Evolutionary conservation across 2,113 vertebrate species (phyloP).

Genomic region (Misgurnus anguillicaudatus): DNA sequence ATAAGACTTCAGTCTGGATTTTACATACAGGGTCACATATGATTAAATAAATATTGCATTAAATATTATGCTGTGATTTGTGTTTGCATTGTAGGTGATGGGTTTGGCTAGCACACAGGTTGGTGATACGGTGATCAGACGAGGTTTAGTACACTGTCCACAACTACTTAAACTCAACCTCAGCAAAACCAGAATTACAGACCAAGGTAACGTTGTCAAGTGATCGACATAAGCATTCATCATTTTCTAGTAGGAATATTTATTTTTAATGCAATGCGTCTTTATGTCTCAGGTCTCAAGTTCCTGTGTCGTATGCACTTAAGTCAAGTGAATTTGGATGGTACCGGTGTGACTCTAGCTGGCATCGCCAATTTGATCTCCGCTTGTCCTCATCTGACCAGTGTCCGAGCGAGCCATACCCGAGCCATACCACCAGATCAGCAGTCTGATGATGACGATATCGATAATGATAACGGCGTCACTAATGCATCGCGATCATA

Average conservation of each 20-base stretch:
- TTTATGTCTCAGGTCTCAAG: conserved; percentile 69
- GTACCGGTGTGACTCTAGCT: conserved; percentile 72
- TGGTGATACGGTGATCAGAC: conserved; percentile 74
- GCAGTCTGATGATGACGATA: conserved; percentile 73
- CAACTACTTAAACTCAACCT: conserved; percentile 81
- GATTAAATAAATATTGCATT: too few species aligned
- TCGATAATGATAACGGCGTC: conserved; percentile 27
- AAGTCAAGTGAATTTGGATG: conserved; percentile 78
- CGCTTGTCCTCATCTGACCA: conserved; percentile 66
- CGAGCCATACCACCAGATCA: conserved; percentile 66
- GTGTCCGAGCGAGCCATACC: conserved; percentile 74
- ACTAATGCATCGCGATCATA: neutral
- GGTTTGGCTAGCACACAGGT: conserved; percentile 78
- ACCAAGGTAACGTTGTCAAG: conserved; percentile 65
- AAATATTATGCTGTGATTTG: too few species aligned
- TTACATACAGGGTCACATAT: too few species aligned
- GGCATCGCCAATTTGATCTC: conserved; percentile 71
- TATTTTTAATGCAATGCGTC: neutral
- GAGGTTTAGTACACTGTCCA: conserved; percentile 70
- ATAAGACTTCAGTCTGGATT: too few species aligned
- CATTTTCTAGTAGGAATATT: neutral
- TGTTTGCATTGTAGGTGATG: conserved; percentile 69
- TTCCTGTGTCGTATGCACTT: conserved; percentile 71
- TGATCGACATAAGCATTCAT: neutral
- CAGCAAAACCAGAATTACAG: conserved; percentile 79